Conservation (phyloP, 2,888 invertebrate genomes). For the Nymphalis c-album region DNA sequence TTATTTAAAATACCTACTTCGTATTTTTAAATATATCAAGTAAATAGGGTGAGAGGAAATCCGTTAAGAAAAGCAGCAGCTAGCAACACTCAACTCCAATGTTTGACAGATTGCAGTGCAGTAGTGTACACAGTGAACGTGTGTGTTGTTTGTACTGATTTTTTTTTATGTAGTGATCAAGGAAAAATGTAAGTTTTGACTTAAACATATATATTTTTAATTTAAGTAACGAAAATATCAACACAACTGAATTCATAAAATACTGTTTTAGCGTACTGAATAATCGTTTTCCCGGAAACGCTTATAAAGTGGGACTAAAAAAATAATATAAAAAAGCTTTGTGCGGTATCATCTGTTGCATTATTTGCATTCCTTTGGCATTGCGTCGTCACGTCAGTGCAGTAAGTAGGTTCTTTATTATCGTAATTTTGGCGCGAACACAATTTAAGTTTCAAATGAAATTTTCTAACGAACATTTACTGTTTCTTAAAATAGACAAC, state of each 20-base stretch:
- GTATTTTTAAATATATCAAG: not conserved
- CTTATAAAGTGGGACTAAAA: conserved; percentile 57
- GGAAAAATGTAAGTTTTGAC: conserved; percentile 71
- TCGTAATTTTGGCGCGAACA: conserved; percentile 54
- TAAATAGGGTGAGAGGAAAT: conserved; percentile 15
- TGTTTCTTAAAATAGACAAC: conserved; percentile 64
- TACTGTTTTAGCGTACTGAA: conserved; percentile 35
- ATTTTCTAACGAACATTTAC: conserved; percentile 48
- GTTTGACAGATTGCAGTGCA: conserved; percentile 73
- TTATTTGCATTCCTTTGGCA: conserved; percentile 69
- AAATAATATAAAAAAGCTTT: conserved; percentile 68
- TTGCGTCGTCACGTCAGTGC: conserved; percentile 63
- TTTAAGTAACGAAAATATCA: conserved; percentile 38
- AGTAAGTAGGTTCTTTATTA: conserved; percentile 49
- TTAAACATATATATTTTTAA: conserved; percentile 51
- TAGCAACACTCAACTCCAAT: conserved; percentile 58
- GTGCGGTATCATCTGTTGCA: conserved; percentile 66
- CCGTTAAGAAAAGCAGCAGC: conserved; percentile 49
- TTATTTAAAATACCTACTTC: not conserved
- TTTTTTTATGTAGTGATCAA: conserved; percentile 73
- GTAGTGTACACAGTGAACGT: conserved; percentile 73
- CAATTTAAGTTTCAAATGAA: conserved; percentile 32
- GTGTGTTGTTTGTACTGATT: conserved; percentile 63
- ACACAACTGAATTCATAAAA: conserved; percentile 19
- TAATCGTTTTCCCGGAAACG: conserved; percentile 62